A percentile compares a stretch with the other conserved stretches of the same genome.
Evolutionary conservation across 2,888 invertebrate species (phyloP).

Genomic region (Oeneis ivallda): DNA sequence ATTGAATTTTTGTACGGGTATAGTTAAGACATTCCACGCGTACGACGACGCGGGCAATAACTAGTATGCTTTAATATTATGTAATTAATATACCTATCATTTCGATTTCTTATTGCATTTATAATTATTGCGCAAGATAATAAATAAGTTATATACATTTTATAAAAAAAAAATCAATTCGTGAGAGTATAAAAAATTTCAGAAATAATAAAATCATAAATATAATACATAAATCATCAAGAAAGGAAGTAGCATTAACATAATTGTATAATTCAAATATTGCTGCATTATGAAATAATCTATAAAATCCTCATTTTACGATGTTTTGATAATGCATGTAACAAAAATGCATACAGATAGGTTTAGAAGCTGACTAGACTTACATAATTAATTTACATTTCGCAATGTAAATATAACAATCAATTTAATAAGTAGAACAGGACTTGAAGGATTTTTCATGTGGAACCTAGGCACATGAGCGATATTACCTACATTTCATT

Average conservation of each 20-base stretch:
- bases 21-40: too few species aligned
- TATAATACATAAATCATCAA: background rate
- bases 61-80: background rate
- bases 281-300: conserved; percentile 6
- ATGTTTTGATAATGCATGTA: background rate
- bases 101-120: background rate
- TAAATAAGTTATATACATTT: background rate
- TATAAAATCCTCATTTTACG: background rate
- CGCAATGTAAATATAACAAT: too few species aligned
- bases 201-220: background rate
- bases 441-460: too few species aligned
- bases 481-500: too few species aligned
- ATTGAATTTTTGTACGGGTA: too few species aligned
- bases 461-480: too few species aligned
- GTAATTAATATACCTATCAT: background rate
- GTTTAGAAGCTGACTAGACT: background rate
- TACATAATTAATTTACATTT: background rate
- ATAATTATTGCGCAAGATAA: conserved; percentile 1
- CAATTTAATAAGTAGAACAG: background rate
- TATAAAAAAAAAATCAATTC: background rate
- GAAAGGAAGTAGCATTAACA: conserved; percentile 2
- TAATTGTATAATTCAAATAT: background rate
- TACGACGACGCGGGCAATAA: too few species aligned
- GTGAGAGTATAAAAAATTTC: conserved; percentile 3
- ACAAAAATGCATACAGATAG: background rate